Evolutionary conservation across 2,888 invertebrate species (phyloP), one percentile per base, ranked within the genome.

Genomic region (Hylaea fasciaria): DNA sequence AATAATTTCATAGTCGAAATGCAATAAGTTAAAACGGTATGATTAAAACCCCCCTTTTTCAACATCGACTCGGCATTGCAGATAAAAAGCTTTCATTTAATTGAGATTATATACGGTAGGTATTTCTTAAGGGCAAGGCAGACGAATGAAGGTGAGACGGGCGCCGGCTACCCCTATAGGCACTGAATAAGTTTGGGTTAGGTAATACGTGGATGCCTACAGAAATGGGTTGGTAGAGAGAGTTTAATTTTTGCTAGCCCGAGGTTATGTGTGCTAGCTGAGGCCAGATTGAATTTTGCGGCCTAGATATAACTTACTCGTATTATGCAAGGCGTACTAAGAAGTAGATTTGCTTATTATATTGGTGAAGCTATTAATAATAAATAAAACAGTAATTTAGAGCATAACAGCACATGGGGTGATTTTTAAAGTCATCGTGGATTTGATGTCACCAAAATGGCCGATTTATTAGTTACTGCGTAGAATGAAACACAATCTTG

Each of bases 71-170:
- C 54, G 58, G 56, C 57, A 67, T 50, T 61, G 65, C 63, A 63
- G 63, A 55, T 28, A 60, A 63, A 59, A 40, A 46, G 29, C 9
- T 57, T 55, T 57, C 59, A 49, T 66, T 61, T 65, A 60, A 63
- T 66, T 60, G 56, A 68, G 62, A 65, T 68, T 60, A 64, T 57
- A 62, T 57, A 64, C 61, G 64, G n/a, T n/a, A n/a, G n/a, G 58
- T 56, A 61, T 65, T 48, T 67, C 56, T 50, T 11, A 39, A 32
- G 50, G 61, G 58, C 43, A 54, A 43, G 58, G 51, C 55, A 41
- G 55, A 55, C 62, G 56, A 52, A 45, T 32, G 62, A 69, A 69
- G 69, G 66, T 67, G 65, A 67, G 58, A 49, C 51, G 39, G 64
- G 39, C 22, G 32, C 35, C 35, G 49, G 39, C 55, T 55, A 54